Percentiles rank a stretch among this genome's conserved stretches.
Conservation (phyloP, 2,797 vertebrate species). For the Liasis olivaceus region DNA sequence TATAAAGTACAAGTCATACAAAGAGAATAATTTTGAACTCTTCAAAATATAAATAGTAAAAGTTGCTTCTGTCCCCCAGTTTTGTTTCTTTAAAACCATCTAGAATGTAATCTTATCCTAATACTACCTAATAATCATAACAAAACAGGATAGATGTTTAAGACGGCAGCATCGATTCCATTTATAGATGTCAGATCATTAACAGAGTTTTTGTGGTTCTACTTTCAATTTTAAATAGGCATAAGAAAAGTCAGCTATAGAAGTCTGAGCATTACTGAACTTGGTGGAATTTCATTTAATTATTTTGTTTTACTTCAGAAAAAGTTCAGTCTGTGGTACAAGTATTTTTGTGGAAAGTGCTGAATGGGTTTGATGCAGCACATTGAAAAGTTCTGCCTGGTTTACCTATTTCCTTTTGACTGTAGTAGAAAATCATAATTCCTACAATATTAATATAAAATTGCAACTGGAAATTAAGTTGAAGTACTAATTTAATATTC, state of each 20-base stretch:
- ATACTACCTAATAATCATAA: conserved; percentile 61
- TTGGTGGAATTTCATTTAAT: conserved; percentile 48
- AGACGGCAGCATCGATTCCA: conserved; percentile 63
- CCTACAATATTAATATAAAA: conserved; percentile 18
- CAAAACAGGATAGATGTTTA: conserved; percentile 67
- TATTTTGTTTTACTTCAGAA: conserved; percentile 43
- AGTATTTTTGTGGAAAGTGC: conserved; percentile 4
- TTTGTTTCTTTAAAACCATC: conserved; percentile 57
- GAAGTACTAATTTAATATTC: conserved; percentile 20
- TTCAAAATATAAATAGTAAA: conserved; percentile 24
- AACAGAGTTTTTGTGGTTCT: conserved; percentile 55
- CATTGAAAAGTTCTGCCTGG: conserved; percentile 18
- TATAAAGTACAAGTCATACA: background rate
- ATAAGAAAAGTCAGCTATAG: conserved; percentile 38
- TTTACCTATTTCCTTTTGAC: conserved; percentile 23
- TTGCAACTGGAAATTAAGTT: conserved; percentile 24
- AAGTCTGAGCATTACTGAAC: conserved; percentile 38
- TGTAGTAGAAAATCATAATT: conserved; percentile 1
- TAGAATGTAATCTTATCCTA: conserved; percentile 59
- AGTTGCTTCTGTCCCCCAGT: conserved; percentile 40
- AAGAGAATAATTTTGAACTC: conserved; percentile 41
- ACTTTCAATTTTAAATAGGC: conserved; percentile 46
- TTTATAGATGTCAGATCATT: conserved; percentile 58
- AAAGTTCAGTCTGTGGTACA: background rate
- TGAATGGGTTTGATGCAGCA: background rate